Base-by-base conservation (phyloP, 2,113 vertebrate species). In the Nyctereutes procyonoides region DNA sequence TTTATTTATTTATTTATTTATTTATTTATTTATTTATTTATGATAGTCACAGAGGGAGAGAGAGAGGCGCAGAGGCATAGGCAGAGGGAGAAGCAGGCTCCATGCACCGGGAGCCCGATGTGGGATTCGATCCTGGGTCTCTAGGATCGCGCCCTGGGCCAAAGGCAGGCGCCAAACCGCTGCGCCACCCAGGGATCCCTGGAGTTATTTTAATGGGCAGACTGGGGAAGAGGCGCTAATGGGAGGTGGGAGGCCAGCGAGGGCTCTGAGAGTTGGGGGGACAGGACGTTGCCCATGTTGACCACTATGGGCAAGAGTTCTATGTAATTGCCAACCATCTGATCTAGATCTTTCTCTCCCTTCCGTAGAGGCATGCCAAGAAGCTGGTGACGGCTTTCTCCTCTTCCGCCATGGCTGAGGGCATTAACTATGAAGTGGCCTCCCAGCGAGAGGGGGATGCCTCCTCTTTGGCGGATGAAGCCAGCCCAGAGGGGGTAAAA, bases 331-430 rank as follows among this genome's bases (percentile, higher is more conserved):
- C 28, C 73, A 80, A 62, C 26, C 28, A 71, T 28, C 65, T 30
- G 69, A 19, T 38, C 0, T 10, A 12, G 83, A 20, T 56, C 62
- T 58, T 58, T 8, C 4, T 93, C 60, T 93, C 88, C 90, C 88
- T 97, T 93, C 58, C 80, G 58, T 73, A 96, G 86, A 94, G 98
- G 97, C 93, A 98, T 98, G 98, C 96, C 92, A 96, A 88, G 60
- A 86, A 94, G 93, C 73, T 97, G 96, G 85, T 98, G 96, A 98
- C 92, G 73, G 43, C 69, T 93, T 62, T 81, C 81, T 43, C 67
- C 48, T 96, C 58, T 60, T 88, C 86, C 62, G 58, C 96, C 83
- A 99, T 99, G 99, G 99, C 98, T 0, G 98, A 98, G 62, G n/a
- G 85, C 28, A 17, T 43, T 62, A 96, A 92, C 30, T 98, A 99